Conservation (phyloP, 2,113 vertebrate species). For the Caranx melampygus region DNA sequence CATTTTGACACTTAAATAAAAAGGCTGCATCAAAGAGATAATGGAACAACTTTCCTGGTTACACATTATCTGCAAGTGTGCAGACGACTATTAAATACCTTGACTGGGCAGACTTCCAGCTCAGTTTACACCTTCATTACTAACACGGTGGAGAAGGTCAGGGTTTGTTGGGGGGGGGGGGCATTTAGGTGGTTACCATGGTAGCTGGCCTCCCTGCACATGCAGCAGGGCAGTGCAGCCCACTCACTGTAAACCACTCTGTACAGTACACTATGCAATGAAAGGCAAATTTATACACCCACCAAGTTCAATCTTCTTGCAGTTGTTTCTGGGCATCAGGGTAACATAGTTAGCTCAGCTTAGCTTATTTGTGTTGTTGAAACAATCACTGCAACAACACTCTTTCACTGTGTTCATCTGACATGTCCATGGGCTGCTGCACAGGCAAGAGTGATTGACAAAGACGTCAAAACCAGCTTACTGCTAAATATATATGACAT, state of each 20-base stretch:
- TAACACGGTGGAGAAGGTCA: constrained; percentile 27
- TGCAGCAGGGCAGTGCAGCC: constrained; percentile 43
- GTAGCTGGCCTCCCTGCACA: constrained; percentile 45
- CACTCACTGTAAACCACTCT: constrained; percentile 35
- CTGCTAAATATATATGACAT: no score
- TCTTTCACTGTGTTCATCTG: no score
- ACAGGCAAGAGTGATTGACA: neutral
- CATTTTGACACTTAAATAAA: neutral
- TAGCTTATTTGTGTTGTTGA: neutral
- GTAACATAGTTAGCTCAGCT: constrained; percentile 8
- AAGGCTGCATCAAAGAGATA: neutral
- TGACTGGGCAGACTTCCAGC: constrained; percentile 6
- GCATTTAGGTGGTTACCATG: constrained; percentile 64
- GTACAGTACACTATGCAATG: neutral
- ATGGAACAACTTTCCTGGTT: neutral
- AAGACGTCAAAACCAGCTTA: neutral
- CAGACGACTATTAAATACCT: constrained; percentile 16
- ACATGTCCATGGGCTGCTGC: neutral
- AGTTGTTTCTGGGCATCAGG: constrained; percentile 41
- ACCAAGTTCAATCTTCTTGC: constrained; percentile 46
- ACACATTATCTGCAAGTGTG: neutral
- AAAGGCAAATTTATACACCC: constrained; percentile 44
- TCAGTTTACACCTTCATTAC: constrained; percentile 25
- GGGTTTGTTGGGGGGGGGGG: constrained; percentile 5
- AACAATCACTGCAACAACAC: neutral